Conservation (phyloP, 2,888 invertebrate genomes). For the Drosophila quasianomalipes region DNA sequence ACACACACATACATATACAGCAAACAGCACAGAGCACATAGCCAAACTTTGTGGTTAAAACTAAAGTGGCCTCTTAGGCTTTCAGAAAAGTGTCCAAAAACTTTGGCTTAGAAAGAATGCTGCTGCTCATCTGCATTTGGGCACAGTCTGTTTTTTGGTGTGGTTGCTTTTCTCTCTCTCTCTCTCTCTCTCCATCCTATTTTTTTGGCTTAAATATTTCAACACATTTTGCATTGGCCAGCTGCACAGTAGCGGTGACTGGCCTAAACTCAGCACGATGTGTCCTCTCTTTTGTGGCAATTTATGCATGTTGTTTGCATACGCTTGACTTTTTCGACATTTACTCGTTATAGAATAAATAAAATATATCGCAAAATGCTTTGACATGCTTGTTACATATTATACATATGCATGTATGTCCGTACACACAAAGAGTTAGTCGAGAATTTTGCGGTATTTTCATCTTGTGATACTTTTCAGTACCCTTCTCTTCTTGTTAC, state of each 20-base stretch:
- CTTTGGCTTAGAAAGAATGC: slow-evolving; percentile 68
- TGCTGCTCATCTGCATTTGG: slow-evolving; percentile 60
- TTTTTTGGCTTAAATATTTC: slow-evolving; percentile 66
- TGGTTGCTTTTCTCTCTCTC: slow-evolving; percentile 14
- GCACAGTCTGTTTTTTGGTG: slow-evolving; percentile 34
- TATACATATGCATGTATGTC: neutral
- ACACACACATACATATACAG: slow-evolving; percentile 16
- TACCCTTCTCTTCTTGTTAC: neutral
- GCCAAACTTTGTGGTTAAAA: slow-evolving; percentile 74
- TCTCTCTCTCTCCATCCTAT: slow-evolving; percentile 22
- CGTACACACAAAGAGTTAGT: slow-evolving; percentile 3
- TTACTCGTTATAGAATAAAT: slow-evolving; percentile 72
- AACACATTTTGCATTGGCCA: slow-evolving; percentile 72
- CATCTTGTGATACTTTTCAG: neutral
- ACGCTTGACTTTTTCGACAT: slow-evolving; percentile 73
- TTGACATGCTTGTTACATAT: slow-evolving; percentile 72
- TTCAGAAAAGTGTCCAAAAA: slow-evolving; percentile 76
- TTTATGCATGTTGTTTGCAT: slow-evolving; percentile 79
- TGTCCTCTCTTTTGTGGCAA: slow-evolving; percentile 64
- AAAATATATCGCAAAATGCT: slow-evolving; percentile 72
- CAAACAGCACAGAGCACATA: slow-evolving; percentile 16
- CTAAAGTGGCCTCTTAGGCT: slow-evolving; percentile 79
- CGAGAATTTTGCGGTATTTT: slow-evolving; percentile 6
- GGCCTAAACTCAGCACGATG: slow-evolving; percentile 14
- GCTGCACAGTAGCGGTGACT: slow-evolving; percentile 20